Evolutionary conservation across 64 coral and sea anemone species (phyloP), one percentile per base, ranked within the genome.

Genomic region (Pocillopora damicornis): DNA sequence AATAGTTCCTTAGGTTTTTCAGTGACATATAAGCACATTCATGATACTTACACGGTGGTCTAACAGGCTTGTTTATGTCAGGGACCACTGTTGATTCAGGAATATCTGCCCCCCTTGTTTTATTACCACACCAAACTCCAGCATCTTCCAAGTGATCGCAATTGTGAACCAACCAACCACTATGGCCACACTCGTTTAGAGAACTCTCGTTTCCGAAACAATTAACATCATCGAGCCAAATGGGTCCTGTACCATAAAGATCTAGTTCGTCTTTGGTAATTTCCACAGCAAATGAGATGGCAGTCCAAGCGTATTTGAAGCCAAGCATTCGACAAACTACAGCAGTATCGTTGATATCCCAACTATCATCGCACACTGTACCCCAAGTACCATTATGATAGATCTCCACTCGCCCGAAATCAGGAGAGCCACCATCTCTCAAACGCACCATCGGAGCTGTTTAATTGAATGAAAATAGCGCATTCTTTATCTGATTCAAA

Each of bases 251-350:
- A 67, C 80, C 80, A 36, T 42, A 15, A 67, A 67, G 17, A 11
- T 34, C 13, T 22, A 17, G 60, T 13, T 83, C 34, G 0, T 56
- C 5, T 3, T 11, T 6, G 15, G 61, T 23, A 1, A 81, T 64
- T 0, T 36, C 17, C 5, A 63, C 61, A 45, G 34, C 80, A 45
- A 37, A 83, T 22, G 80, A 67, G 1, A 83, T 35, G 12, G 80
- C 14, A 20, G 61, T 38, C 80, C 80, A 83, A 1, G 80, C 80
- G 17, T 68, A 83, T 17, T 15, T 66, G 36, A 83, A 83, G 62
- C 62, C 62, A 22, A 83, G 80, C 80, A 83, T 83, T 83, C 80
- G 62, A 22, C 80, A 83, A 83, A 67, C 80, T 20, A 83, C 80
- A 83, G 80, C 42, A 37, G 80, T 36, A 9, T 83, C 80, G 3